Evolutionary conservation across 2,797 vertebrate species (phyloP), one percentile per base, ranked within the genome.

Genomic region (Pseudochromis fuscus): DNA sequence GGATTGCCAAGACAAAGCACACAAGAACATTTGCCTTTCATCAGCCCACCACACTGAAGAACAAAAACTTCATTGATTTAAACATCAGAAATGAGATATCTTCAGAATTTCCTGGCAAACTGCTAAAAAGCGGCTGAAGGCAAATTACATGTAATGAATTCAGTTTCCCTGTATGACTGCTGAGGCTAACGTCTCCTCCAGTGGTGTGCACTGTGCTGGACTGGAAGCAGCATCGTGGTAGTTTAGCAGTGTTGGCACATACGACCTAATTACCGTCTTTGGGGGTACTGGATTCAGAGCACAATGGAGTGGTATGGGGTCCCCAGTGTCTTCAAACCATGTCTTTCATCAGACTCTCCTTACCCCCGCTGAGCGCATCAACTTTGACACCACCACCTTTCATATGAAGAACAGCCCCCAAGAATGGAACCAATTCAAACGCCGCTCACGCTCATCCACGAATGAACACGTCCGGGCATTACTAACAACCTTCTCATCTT

Each of bases 251-350:
- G 75, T 77, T 8, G 56, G 59, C 71, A 70, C 35, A 70, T 61
- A 67, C 27, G 13, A 25, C 37, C 48, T 82, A 82, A 86, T 84
- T 84, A 80, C 38, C 51, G 1, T 77, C 53, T 59, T 27, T 72
- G 28, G 52, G 53, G 64, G 28, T 75, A 72, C 60, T 81, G 64
- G 65, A 65, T 79, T 71, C 38, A 40, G 58, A 60, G 69, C 66
- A 58, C 35, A 79, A 60, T 64, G 44, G 38, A 81, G 67, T 49
- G 11, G 27, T 71, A 58, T 59, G 37, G 60, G 59, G 45, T 72
- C 49, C 59, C 21, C 40, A 21, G 33, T 37, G 64, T 55, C 68
- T 73, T 63, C 56, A 75, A 58, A 68, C 55, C 38, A 45, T 31
- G 46, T 51, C 45, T 65, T 62, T 65, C 60, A 75, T 66, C 57